phyloP scores from a whole-genome alignment of 2,888 invertebrate genomes.

The Ischnus inquisitorius region DNA sequence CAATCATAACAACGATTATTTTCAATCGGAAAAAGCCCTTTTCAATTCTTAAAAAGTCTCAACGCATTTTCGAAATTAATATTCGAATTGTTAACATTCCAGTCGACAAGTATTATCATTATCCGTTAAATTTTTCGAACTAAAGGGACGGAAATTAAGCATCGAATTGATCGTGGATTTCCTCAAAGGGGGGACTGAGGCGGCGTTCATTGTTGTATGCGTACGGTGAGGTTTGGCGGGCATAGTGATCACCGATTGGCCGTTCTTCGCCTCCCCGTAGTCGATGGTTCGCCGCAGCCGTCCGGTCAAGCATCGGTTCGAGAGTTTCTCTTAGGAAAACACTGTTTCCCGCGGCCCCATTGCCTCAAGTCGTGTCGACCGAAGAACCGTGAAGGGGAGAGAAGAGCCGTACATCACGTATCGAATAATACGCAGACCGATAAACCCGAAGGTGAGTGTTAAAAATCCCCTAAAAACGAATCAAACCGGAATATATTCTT shows the following conservation, averaged over 20 bases:
- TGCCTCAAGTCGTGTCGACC: constrained; percentile 77
- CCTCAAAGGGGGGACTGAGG: constrained; percentile 60
- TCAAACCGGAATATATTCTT: constrained; percentile 4
- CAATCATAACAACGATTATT: constrained; percentile 45
- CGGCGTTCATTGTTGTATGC: constrained; percentile 72
- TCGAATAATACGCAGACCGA: constrained; percentile 65
- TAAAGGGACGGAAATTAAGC: constrained; percentile 16
- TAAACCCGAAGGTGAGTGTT: constrained; percentile 62
- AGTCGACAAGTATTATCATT: neutral
- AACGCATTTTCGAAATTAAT: neutral
- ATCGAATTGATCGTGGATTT: constrained; percentile 53
- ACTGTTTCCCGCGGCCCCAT: constrained; percentile 79
- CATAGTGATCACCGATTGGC: constrained; percentile 75
- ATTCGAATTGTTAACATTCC: constrained; percentile 24
- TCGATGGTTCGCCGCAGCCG: constrained; percentile 78
- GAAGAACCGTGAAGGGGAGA: constrained; percentile 68
- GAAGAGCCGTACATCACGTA: constrained; percentile 67
- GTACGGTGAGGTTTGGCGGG: constrained; percentile 74
- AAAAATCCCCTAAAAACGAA: neutral
- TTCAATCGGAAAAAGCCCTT: neutral
- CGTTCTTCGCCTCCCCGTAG: constrained; percentile 74
- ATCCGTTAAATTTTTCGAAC: neutral
- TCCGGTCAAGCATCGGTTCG: constrained; percentile 80
- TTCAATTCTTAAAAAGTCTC: neutral
- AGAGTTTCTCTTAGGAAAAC: constrained; percentile 80